Evolutionary conservation across 2,888 invertebrate species (phyloP).

Genomic region (Dione juno): DNA sequence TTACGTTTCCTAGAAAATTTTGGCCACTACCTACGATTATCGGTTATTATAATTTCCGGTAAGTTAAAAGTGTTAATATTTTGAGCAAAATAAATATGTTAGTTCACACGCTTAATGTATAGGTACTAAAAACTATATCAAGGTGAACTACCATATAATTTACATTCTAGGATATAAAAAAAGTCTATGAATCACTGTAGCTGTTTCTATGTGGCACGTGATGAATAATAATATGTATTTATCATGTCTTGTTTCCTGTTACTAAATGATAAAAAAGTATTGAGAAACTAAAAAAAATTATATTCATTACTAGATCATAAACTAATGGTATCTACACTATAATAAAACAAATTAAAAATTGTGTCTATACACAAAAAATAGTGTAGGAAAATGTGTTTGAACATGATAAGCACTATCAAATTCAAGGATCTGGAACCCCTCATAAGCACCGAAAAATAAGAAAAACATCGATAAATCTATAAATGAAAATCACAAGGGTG

Average conservation of each 20-base stretch:
- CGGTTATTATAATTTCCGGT: background rate
- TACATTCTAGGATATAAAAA: slow-evolving; percentile 33
- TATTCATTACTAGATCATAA: too few relatives aligned
- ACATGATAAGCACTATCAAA: too few relatives aligned
- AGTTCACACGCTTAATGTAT: slow-evolving; percentile 39
- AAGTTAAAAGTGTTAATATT: slow-evolving; percentile 8
- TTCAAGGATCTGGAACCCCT: too few relatives aligned
- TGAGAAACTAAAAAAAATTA: background rate
- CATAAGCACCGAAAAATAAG: too few relatives aligned
- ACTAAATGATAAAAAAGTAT: background rate
- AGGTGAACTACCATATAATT: slow-evolving; percentile 38
- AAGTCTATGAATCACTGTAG: slow-evolving; percentile 29
- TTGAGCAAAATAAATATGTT: slow-evolving; percentile 29
- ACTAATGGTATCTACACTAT: too few relatives aligned
- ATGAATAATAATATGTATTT: background rate
- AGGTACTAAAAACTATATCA: slow-evolving; percentile 34
- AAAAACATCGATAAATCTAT: too few relatives aligned
- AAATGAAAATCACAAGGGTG: too few relatives aligned
- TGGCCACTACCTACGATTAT: too few relatives aligned
- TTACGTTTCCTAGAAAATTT: background rate
- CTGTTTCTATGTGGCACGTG: background rate
- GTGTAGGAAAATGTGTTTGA: too few relatives aligned
- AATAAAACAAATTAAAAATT: too few relatives aligned
- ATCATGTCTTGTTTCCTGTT: background rate
- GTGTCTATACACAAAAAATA: too few relatives aligned